phyloP scores from a whole-genome alignment of 2,113 vertebrate genomes.

The Pseudolaguvia tuberculata region DNA sequence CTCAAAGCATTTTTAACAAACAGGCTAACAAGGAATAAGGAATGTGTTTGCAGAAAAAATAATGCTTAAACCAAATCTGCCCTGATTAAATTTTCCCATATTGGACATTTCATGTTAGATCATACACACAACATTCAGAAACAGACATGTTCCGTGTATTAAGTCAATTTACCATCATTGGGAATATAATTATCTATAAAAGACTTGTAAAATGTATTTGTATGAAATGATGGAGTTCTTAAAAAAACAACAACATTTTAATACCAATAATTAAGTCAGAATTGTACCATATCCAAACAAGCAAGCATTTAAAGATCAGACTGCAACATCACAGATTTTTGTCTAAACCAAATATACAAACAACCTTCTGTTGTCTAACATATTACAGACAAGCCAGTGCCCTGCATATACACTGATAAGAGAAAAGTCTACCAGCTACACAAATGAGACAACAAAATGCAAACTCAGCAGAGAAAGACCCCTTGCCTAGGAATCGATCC shows the following conservation, averaged over 20 bases:
- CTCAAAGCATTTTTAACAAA: too few relatives aligned
- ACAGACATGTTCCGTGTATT: too few relatives aligned
- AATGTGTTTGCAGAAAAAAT: too few relatives aligned
- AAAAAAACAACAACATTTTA: neutral
- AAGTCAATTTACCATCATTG: neutral
- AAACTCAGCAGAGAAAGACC: too few relatives aligned
- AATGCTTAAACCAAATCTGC: too few relatives aligned
- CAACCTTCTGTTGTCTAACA: constrained; percentile 15
- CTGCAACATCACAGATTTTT: neutral
- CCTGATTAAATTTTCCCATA: too few relatives aligned
- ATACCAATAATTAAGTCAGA: neutral
- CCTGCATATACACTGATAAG: constrained; percentile 43
- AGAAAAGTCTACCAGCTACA: constrained; percentile 20
- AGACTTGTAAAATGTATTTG: neutral
- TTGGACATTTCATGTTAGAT: too few relatives aligned
- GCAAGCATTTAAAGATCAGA: neutral
- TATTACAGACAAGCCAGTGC: constrained; percentile 8
- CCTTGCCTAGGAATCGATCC: too few relatives aligned
- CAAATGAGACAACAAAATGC: constrained; percentile 19
- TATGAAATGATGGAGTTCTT: neutral
- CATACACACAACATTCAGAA: too few relatives aligned
- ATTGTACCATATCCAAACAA: neutral
- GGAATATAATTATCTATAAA: neutral
- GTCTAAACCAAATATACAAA: constrained; percentile 9
- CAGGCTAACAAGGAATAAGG: too few relatives aligned